Evolutionary conservation across 2,888 invertebrate species (phyloP), one percentile per base, ranked within the genome.

Genomic region (Parascotia fuliginaria): DNA sequence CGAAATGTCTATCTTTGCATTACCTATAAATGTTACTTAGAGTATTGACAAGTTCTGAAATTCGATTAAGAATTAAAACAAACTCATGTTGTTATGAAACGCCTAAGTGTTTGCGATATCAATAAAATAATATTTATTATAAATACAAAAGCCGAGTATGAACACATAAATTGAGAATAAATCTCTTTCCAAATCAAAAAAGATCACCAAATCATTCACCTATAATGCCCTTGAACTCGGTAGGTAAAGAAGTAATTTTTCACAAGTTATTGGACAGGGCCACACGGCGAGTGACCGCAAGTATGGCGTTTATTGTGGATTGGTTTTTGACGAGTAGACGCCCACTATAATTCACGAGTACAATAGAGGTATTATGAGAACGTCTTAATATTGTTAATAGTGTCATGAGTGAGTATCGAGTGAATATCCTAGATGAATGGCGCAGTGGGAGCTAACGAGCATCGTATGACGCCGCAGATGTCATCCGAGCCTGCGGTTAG

Each of bases 311-410:
- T 62, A 64, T 70, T 74, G 76, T 70, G 73, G 72, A 67, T 60
- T 77, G 65, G 73, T 70, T 73, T 72, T 63, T 42, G 65, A 79
- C 76, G 73, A 77, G 73, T 55, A 74, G 67, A 82, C 77, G 82
- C 82, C 83, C 73, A 73, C 80, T 62, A 81, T 84, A 82, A 77
- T 70, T 85, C 78, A 81, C 51, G 56, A 47, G 52, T 46, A 84
- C 84, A 87, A 86, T 82, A 67, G 66, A 62, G 55, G 57, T 54
- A 62, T 60, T 70, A 70, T 79, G 78, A 77, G 81, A 81, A 81
- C 70, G 73, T 80, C 79, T 83, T 79, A 79, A 82, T 84, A 77
- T 74, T 67, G 67, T 83, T 79, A 79, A 81, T 83, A 77, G 71
- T 64, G 66, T 76, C 71, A 65, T 65, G 67, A 75, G 73, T 72